These are phyloP conservation scores for Drosophila micromelanica DNA, from an alignment of 1,140 invertebrate species.

Conservation along the genomic window DNA sequence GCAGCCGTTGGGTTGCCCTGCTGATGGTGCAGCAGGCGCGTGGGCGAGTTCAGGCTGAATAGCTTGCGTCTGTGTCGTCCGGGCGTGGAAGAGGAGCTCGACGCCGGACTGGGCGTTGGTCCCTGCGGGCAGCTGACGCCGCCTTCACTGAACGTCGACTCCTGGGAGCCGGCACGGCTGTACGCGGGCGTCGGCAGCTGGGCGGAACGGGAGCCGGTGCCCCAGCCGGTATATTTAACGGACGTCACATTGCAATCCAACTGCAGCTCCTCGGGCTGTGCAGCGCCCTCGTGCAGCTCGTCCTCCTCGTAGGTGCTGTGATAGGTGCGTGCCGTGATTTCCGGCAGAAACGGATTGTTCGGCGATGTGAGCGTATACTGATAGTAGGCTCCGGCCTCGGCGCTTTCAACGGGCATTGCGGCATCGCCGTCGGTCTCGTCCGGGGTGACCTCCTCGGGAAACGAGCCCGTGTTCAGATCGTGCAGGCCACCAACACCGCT, in stretches of 20 bases:
- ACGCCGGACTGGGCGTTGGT: slow-evolving; percentile 65
- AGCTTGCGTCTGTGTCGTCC: slow-evolving; percentile 75
- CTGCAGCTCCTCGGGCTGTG: slow-evolving; percentile 44
- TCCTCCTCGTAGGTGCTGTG: slow-evolving; percentile 73
- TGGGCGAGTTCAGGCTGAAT: slow-evolving; percentile 76
- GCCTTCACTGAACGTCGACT: slow-evolving; percentile 72
- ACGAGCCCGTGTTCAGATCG: slow-evolving; percentile 64
- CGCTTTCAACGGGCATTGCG: slow-evolving; percentile 52
- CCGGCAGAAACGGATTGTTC: slow-evolving; percentile 82
- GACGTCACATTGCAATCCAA: slow-evolving; percentile 61
- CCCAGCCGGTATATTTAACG: slow-evolving; percentile 46
- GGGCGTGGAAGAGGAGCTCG: slow-evolving; percentile 72
- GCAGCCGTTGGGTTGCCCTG: slow-evolving; percentile 15
- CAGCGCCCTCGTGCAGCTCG: slow-evolving; percentile 27
- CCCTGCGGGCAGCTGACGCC: slow-evolving; percentile 47
- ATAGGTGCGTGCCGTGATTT: slow-evolving; percentile 79
- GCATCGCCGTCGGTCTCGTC: slow-evolving; percentile 49
- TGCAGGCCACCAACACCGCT: slow-evolving; percentile 48
- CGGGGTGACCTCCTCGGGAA: slow-evolving; percentile 64
- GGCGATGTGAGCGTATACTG: slow-evolving; percentile 80
- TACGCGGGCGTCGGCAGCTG: slow-evolving; percentile 71
- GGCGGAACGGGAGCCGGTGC: slow-evolving; percentile 51
- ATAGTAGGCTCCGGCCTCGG: slow-evolving; percentile 64
- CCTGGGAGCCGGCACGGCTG: slow-evolving; percentile 76
- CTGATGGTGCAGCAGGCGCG: slow-evolving; percentile 66